Evolutionary conservation across 2,113 vertebrate genomes (phyloP).

Genomic region (Channa maculata): DNA sequence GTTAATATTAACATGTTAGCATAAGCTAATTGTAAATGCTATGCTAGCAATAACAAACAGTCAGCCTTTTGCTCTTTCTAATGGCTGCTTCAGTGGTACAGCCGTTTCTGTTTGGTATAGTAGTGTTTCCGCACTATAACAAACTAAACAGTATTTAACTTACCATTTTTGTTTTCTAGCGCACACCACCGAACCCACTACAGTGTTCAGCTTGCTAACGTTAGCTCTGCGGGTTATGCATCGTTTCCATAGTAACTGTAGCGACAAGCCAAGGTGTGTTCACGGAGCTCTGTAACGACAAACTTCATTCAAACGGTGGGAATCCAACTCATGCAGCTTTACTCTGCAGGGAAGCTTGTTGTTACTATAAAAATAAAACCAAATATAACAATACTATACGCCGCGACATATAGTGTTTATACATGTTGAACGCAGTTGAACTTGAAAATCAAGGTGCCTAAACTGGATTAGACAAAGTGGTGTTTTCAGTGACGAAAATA

Average conservation of each 20-base stretch:
- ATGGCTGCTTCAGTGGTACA: neutral
- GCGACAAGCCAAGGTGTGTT: slow-evolving; percentile 46
- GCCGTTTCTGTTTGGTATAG: neutral
- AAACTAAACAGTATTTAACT: slow-evolving; percentile 7
- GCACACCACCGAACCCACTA: neutral
- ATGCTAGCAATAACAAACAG: slow-evolving; percentile 38
- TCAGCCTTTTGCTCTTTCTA: neutral
- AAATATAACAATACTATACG: neutral
- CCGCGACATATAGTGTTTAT: neutral
- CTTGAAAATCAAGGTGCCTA: no score
- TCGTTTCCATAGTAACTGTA: slow-evolving; percentile 71
- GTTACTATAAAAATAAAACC: neutral
- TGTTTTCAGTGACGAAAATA: no score
- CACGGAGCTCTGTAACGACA: neutral
- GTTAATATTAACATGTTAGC: neutral
- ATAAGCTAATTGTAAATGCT: slow-evolving; percentile 11
- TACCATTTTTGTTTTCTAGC: slow-evolving; percentile 52
- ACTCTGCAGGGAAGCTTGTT: neutral
- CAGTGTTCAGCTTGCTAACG: neutral
- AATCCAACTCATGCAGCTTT: neutral
- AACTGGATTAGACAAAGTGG: no score
- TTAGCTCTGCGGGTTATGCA: slow-evolving; percentile 3
- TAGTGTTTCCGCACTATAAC: rapidly evolving
- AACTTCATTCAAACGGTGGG: neutral
- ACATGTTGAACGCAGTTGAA: neutral